These are phyloP conservation scores for Mus minutoides DNA, from an alignment of 2,797 vertebrate species.

Conservation along the genomic window DNA sequence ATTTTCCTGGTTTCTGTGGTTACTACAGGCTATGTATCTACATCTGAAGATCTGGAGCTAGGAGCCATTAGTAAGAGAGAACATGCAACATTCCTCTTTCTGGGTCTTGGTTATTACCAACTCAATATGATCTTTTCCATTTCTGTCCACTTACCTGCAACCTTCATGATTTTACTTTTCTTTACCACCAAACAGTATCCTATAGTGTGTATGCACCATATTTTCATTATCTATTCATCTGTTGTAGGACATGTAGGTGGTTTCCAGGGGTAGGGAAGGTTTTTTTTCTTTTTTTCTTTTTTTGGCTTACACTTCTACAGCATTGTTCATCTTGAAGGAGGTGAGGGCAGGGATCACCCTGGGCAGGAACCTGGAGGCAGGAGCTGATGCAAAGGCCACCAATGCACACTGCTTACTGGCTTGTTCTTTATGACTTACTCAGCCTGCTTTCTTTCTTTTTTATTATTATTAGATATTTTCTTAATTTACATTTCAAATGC, in stretches of 20 bases:
- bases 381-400: background rate
- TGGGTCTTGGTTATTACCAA: background rate
- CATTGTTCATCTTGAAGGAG: background rate
- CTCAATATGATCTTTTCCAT: background rate
- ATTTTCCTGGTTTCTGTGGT: background rate
- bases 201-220: background rate
- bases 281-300: background rate
- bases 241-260: background rate
- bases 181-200: background rate
- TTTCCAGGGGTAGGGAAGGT: background rate
- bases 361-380: background rate
- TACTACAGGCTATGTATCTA: background rate
- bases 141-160: background rate
- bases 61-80: background rate
- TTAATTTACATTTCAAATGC: no score
- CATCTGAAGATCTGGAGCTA: background rate
- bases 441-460: background rate
- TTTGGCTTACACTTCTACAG: background rate
- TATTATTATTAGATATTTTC: no score
- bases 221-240: background rate
- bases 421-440: background rate
- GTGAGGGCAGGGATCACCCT: background rate
- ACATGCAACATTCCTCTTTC: background rate
- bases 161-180: background rate
- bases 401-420: background rate